A percentile compares a stretch with the other conserved stretches of the same genome.
Conservation (phyloP, 2,888 invertebrate genomes). For the Lasioglossum pauxillum region DNA sequence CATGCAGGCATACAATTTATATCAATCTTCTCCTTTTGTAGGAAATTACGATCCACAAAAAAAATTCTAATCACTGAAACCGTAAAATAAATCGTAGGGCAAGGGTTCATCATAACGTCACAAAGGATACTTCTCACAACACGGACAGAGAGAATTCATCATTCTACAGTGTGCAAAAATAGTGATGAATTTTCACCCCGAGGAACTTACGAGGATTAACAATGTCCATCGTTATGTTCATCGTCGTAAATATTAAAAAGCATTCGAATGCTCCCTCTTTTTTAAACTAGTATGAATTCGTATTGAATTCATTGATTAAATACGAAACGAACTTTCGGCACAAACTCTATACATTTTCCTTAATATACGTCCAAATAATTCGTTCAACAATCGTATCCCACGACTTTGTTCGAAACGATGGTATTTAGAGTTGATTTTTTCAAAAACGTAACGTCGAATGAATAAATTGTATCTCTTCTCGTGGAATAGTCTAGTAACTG, state of each 20-base stretch:
- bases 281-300: no score
- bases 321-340: no score
- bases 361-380: background rate
- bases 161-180: background rate
- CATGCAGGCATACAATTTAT: no score
- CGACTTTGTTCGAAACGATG: background rate
- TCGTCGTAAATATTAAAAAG: background rate
- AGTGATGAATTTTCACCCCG: background rate
- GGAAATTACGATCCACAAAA: no score
- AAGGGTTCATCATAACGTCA: no score
- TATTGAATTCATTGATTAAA: no score
- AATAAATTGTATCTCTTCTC: background rate
- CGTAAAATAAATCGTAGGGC: no score
- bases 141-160: background rate
- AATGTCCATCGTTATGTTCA: no score
- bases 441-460: background rate
- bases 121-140: background rate
- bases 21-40: no score
- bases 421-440: background rate
- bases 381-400: background rate
- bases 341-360: no score
- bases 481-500: background rate
- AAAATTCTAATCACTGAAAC: no score
- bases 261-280: background rate
- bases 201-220: background rate